Evolutionary conservation across 2,888 invertebrate genomes (phyloP).

Genomic region (Acleris laterana): DNA sequence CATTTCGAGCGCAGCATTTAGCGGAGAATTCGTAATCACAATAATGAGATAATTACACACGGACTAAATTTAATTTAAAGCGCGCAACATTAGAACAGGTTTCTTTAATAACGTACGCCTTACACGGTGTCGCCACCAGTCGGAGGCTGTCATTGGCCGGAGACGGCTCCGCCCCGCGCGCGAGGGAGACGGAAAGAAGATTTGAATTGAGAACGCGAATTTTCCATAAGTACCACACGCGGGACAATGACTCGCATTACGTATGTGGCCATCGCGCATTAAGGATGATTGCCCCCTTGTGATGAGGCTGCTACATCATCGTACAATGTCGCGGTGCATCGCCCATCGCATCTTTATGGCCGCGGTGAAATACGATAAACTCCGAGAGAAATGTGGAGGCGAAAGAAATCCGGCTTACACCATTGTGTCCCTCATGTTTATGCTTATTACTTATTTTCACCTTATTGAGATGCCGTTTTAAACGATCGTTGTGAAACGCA

Average conservation of each 20-base stretch:
- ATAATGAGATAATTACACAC: conserved; percentile 85
- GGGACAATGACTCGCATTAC: conserved; percentile 85
- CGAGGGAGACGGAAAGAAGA: conserved; percentile 82
- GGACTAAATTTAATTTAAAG: conserved; percentile 85
- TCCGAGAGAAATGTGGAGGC: conserved; percentile 74
- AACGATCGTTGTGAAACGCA: conserved; percentile 63
- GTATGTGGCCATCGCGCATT: conserved; percentile 83
- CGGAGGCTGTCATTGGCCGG: conserved; percentile 81
- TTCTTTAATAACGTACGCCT: conserved; percentile 84
- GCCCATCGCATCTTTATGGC: conserved; percentile 73
- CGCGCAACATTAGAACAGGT: conserved; percentile 85
- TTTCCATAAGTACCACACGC: conserved; percentile 84
- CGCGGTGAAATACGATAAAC: conserved; percentile 80
- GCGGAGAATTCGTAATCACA: conserved; percentile 82
- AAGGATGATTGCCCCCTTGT: conserved; percentile 84
- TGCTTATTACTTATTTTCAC: conserved; percentile 81
- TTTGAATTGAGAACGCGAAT: conserved; percentile 85
- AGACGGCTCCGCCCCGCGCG: conserved; percentile 82
- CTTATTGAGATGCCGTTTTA: conserved; percentile 67
- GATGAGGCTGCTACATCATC: conserved; percentile 82
- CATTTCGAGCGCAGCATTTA: conserved; percentile 79
- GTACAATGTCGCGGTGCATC: conserved; percentile 79
- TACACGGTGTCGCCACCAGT: conserved; percentile 81
- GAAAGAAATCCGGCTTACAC: conserved; percentile 77
- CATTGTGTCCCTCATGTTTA: conserved; percentile 76